These are phyloP conservation scores for Scophthalmus maximus DNA, from an alignment of 2,113 vertebrate species.

Conservation along the genomic window DNA sequence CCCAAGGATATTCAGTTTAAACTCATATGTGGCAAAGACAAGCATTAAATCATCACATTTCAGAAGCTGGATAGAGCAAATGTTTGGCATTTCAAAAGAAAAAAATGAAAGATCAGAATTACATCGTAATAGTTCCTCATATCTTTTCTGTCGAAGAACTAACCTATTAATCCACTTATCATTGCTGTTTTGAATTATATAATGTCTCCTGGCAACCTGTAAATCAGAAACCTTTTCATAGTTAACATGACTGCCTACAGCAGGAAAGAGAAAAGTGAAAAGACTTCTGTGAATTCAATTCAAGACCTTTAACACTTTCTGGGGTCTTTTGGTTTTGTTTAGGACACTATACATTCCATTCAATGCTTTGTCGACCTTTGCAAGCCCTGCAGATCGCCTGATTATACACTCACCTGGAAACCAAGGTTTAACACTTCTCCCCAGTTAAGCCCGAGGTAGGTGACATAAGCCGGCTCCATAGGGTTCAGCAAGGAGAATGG, in stretches of 20 bases:
- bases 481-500: slow-evolving; percentile 34
- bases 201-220: background rate
- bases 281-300: too few relatives aligned
- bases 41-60: background rate
- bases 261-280: background rate
- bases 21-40: background rate
- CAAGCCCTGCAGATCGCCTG: background rate
- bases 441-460: slow-evolving; percentile 48
- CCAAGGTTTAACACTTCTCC: slow-evolving; percentile 40
- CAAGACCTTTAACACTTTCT: too few relatives aligned
- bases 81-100: too few relatives aligned
- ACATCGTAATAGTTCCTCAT: background rate
- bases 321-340: background rate
- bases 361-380: background rate
- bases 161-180: background rate
- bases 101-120: too few relatives aligned
- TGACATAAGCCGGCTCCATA: slow-evolving; percentile 39
- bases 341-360: background rate
- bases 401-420: slow-evolving; percentile 15
- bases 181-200: background rate
- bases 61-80: background rate
- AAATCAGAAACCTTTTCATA: background rate
- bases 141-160: background rate
- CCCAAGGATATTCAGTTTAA: background rate
- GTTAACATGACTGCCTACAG: too few relatives aligned